These are phyloP conservation scores for Heliconius cydno DNA, from an alignment of 2,888 invertebrate genomes.

Conservation along the genomic window DNA sequence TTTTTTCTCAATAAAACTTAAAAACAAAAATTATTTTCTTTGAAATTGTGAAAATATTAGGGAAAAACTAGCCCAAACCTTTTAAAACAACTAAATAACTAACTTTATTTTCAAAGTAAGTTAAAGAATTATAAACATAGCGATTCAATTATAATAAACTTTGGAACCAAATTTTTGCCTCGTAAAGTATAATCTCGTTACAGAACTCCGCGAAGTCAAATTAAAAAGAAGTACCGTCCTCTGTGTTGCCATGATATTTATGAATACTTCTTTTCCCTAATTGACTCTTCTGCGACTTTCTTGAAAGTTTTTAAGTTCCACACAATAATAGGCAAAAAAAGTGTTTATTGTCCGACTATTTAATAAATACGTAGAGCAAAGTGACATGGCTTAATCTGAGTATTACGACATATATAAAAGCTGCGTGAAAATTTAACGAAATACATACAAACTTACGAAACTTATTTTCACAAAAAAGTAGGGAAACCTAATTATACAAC, in stretches of 20 bases:
- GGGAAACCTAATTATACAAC: no score
- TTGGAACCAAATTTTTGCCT: conserved; percentile 75
- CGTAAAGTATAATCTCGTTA: conserved; percentile 81
- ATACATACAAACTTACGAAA: no score
- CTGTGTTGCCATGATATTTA: conserved; percentile 54
- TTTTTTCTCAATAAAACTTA: no score
- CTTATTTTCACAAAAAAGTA: no score
- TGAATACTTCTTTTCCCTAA: conserved; percentile 70
- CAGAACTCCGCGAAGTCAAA: conserved; percentile 76
- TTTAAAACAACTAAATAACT: background rate
- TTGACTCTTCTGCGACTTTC: conserved; percentile 57
- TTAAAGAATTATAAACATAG: conserved; percentile 11
- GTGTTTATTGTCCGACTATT: no score
- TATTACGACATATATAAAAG: no score
- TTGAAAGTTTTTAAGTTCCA: conserved; percentile 65
- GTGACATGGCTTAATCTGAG: no score
- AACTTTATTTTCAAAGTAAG: background rate
- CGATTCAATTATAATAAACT: conserved; percentile 48
- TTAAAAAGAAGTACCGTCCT: conserved; percentile 64
- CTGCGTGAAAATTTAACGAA: no score
- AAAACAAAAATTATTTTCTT: background rate
- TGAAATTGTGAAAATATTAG: background rate
- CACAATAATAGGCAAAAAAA: background rate
- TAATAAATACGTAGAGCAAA: no score
- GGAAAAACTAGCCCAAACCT: background rate